Evolutionary conservation across 1,140 invertebrate genomes (phyloP), one percentile per base, ranked within the genome.

Genomic region (Papilio xuthus): DNA sequence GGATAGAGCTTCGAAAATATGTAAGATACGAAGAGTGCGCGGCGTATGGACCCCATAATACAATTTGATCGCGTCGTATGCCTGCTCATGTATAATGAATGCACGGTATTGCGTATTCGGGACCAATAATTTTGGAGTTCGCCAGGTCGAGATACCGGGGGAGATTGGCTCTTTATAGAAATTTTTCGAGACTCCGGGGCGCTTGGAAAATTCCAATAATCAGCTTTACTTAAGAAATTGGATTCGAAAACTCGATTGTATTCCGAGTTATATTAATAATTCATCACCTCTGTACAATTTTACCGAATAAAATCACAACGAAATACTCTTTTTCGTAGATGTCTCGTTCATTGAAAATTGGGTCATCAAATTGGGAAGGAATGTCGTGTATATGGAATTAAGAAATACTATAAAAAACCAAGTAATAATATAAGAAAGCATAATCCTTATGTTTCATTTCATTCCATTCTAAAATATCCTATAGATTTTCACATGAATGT

Each of bases 151-250:
- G 79, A 83, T 83, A 82, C 79, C 80, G 78, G 83, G 81, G 85
- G 85, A 90, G 88, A 90, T 91, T 91, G 90, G 89, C 90, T 90
- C 88, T 93, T 91, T 89, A 88, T 73, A 89, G 83, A 88, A 89
- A 91, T 88, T 86, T 67, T 90, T 86, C 85, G 84, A 86, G 84
- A 87, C 81, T 85, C 80, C 81, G 83, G 82, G 80, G 84, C 86
- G 72, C 85, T 86, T 78, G 50, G 84, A 84, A 88, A 86, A 90
- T 90, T 89, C 83, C 86, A 85, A 90, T 92, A 93, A 92, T 93
- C 90, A 90, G 89, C 90, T 92, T 92, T 92, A 90, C 92, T 92
- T 92, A 92, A 91, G 89, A 88, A 90, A 93, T 92, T 92, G 89
- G 89, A 88, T 92, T 86, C 86, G 85, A 90, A 67, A 93, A 89